These are phyloP conservation scores for Platycnemis pennipes DNA, from an alignment of 2,888 invertebrate species.

Conservation along the genomic window DNA sequence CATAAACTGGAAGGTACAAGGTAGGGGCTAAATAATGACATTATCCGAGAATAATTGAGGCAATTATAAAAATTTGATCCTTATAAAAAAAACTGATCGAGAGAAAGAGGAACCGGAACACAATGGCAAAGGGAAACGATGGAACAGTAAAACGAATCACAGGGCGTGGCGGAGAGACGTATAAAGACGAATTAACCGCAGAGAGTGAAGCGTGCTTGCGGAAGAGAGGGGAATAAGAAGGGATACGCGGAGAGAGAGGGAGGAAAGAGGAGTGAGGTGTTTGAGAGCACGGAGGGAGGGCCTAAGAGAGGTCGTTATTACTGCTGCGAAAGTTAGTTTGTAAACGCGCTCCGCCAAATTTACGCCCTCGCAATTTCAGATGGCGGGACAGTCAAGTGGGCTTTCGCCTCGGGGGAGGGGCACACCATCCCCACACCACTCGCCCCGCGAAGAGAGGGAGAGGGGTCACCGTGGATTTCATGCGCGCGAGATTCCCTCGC, in stretches of 20 bases:
- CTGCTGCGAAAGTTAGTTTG: constrained; percentile 63
- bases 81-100: background rate
- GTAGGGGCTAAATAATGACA: background rate
- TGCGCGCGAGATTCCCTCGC: constrained; percentile 7
- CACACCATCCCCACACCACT: background rate
- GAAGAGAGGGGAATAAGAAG: background rate
- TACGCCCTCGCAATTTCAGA: constrained; percentile 64
- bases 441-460: constrained; percentile 24
- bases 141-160: background rate
- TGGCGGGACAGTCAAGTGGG: constrained; percentile 57
- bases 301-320: constrained; percentile 54
- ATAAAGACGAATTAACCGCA: constrained; percentile 13
- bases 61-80: background rate
- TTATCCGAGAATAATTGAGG: background rate
- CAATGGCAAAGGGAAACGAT: background rate
- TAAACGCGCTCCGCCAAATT: constrained; percentile 65
- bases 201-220: background rate
- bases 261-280: background rate
- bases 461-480: constrained; percentile 46
- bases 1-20: no score
- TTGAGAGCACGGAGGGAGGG: background rate
- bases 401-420: background rate
- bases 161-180: background rate
- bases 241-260: background rate
- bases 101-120: background rate